Conservation (phyloP, 2,888 invertebrate genomes). For the Phlogophora meticulosa region DNA sequence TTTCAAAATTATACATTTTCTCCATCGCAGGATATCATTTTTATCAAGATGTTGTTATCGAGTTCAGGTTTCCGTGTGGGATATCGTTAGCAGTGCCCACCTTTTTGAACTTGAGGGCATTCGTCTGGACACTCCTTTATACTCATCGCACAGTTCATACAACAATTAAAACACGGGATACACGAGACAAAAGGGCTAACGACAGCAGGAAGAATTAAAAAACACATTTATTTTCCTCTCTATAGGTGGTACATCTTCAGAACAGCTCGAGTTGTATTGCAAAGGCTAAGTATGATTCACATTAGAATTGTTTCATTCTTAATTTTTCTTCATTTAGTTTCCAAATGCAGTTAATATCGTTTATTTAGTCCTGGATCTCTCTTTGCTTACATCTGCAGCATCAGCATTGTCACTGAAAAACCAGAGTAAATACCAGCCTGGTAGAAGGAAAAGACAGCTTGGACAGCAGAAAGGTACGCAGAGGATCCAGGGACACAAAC, state of each 20-base stretch:
- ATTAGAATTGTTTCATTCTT: no score
- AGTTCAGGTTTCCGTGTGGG: not conserved
- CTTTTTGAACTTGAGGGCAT: not conserved
- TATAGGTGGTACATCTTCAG: no score
- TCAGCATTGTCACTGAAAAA: slow-evolving; percentile 6
- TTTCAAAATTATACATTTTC: not conserved
- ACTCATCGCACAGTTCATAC: slow-evolving; percentile 17
- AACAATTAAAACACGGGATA: slow-evolving; percentile 42
- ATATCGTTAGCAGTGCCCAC: not conserved
- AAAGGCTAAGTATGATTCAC: no score
- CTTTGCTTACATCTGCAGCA: not conserved
- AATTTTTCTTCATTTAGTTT: not conserved
- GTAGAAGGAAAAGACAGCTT: slow-evolving; percentile 24
- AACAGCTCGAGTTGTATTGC: no score
- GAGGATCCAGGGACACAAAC: slow-evolving; percentile 49
- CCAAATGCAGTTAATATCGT: not conserved
- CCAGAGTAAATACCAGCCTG: slow-evolving; percentile 27
- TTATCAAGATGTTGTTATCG: not conserved
- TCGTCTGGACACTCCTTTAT: not conserved
- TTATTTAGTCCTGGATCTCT: not conserved
- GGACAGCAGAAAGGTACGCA: slow-evolving; percentile 41
- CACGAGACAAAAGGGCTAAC: slow-evolving; percentile 49
- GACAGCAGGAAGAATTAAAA: slow-evolving; percentile 37
- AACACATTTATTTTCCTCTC: slow-evolving; percentile 28
- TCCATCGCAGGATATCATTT: not conserved